A percentile compares a stretch with the other conserved stretches of the same genome.
phyloP scores from a whole-genome alignment of 2,797 vertebrate species.

The Uromys caudimaculatus region DNA sequence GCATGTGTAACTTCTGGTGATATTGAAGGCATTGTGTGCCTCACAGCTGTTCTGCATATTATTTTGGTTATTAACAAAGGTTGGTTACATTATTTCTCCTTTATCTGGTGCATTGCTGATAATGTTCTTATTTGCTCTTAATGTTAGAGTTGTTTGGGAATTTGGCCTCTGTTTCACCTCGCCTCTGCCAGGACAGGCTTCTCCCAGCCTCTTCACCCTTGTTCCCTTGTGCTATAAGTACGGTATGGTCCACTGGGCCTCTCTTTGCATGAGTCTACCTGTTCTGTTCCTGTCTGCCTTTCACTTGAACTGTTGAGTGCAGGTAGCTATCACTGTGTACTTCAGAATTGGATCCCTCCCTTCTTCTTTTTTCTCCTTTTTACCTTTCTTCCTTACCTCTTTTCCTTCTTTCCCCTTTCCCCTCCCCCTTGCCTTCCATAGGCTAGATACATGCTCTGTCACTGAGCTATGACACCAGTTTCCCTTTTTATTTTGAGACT shows the following conservation, averaged over 20 bases:
- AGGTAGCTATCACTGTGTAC: background rate
- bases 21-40: slow-evolving; percentile 90
- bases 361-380: too few species aligned
- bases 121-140: background rate
- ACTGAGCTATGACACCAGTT: background rate
- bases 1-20: slow-evolving; percentile 89
- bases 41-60: slow-evolving; percentile 91
- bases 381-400: background rate
- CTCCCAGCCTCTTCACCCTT: background rate
- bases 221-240: background rate
- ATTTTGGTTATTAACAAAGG: slow-evolving; percentile 90
- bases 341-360: background rate
- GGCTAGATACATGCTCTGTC: background rate
- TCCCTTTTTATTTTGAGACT: background rate
- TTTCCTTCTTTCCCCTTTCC: too few species aligned
- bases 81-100: slow-evolving; percentile 83
- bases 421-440: background rate
- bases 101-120: background rate
- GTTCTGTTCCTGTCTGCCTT: background rate
- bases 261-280: background rate
- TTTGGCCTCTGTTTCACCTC: background rate
- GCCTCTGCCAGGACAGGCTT: background rate
- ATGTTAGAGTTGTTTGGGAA: background rate
- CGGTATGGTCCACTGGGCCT: too few species aligned
- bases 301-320: background rate